A percentile compares a stretch with the other conserved stretches of the same genome.
Conservation (phyloP, 2,888 invertebrate species). For the Tethea ocularis region DNA sequence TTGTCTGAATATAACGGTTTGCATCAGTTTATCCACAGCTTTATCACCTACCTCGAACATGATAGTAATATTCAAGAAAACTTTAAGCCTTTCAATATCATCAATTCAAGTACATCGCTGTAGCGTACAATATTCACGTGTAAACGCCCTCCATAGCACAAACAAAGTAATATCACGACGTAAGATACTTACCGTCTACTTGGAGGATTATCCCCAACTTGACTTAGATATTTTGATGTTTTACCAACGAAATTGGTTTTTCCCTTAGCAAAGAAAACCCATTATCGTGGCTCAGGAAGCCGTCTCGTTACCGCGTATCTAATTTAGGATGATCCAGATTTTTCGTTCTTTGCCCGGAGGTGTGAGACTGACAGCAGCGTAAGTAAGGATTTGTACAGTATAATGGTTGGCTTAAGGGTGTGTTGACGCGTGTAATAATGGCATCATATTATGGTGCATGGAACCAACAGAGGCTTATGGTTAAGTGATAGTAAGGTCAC, state of each 20-base stretch:
- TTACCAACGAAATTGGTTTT: constrained; percentile 72
- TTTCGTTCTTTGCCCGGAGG: constrained; percentile 53
- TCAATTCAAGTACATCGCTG: constrained; percentile 2
- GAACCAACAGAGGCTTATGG: constrained; percentile 26
- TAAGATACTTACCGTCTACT: constrained; percentile 64
- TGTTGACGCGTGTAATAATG: constrained; percentile 39
- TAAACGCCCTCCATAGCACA: constrained; percentile 29
- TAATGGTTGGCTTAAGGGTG: constrained; percentile 47
- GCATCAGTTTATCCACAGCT: constrained; percentile 17
- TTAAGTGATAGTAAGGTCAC: constrained; percentile 31
- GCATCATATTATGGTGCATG: constrained; percentile 27
- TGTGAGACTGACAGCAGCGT: constrained; percentile 62
- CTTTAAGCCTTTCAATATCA: not conserved
- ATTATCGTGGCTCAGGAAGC: constrained; percentile 60
- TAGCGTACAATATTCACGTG: constrained; percentile 24
- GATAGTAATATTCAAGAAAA: constrained; percentile 6
- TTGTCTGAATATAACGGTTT: not conserved
- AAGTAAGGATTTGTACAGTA: constrained; percentile 56
- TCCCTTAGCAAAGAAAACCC: constrained; percentile 67
- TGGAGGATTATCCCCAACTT: constrained; percentile 65
- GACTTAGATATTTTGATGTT: constrained; percentile 74
- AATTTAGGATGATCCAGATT: constrained; percentile 73
- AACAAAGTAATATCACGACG: constrained; percentile 59
- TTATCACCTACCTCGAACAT: not conserved
- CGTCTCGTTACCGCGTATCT: constrained; percentile 65